Evolutionary conservation across 2,888 invertebrate species (phyloP), one percentile per base, ranked within the genome.

Genomic region (Caenorhabditis plicata): DNA sequence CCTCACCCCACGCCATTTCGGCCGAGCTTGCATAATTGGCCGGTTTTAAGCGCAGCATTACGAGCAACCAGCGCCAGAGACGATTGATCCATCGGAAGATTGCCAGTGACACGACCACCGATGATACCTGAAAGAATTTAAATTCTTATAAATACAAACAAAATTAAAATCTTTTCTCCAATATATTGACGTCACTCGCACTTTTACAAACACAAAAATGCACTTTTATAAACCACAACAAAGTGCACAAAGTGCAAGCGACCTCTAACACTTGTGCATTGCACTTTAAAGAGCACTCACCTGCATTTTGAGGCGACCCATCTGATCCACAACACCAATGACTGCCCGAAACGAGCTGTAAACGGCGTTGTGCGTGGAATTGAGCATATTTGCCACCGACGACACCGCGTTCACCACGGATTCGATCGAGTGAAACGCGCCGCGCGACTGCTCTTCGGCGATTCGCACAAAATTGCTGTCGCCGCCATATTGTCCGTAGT

Each of bases 371-470:
- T 92, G 94, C 38, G 95, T 94, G 20, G 93, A 94, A 80, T 95
- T 95, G 50, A 96, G 83, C 92, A 96, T 93, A 87, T 92, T 90
- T 2, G 93, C 90, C 2, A 96, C 87, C 45, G 95, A 93, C 17
- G 90, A 89, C 2, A 69, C 90, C 0, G 95, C 92, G 71, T 89
- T 87, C 2, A 93, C 91, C 19, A 94, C 85, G 45, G 91, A 89
- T 82, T 95, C 93, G 69, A 96, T 91, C 13, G 91, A 92, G 77
- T 93, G 90, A 82, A 96, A 96, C 7, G 96, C 91, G 50, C 90
- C 89, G 39, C 93, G 85, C 0, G 93, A 90, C 74, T 88, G 90
- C 73, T 92, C 92, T 66, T 77, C 77, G 1, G 77, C 77, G 11
- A 77, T 39, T 27, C 77, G 60, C 7, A 73, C 66, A 38, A 77